Evolutionary conservation across 2,888 invertebrate species (phyloP).

Genomic region (Ophioninae sp.): DNA sequence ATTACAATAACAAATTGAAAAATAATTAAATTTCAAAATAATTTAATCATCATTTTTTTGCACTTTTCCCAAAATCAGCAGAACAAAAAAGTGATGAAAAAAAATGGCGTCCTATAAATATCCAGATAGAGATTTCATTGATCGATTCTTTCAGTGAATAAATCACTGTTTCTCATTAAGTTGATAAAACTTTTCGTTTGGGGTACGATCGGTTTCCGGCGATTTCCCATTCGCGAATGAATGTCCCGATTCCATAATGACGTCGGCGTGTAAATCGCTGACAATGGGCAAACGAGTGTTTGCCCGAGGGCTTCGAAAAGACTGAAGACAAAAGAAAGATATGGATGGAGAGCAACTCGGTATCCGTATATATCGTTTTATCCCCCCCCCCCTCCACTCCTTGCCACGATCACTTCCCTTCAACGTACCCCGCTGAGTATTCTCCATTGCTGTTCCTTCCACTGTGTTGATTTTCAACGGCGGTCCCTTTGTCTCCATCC

Average conservation of each 20-base stretch:
- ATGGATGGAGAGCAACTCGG: constrained; percentile 42
- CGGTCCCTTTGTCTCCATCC: constrained; percentile 61
- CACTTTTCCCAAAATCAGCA: no score
- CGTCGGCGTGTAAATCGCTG: constrained; percentile 70
- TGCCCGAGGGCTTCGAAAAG: constrained; percentile 62
- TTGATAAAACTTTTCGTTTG: constrained; percentile 13
- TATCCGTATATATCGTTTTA: constrained; percentile 14
- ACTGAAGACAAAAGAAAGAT: constrained; percentile 66
- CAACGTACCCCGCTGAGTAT: constrained; percentile 61
- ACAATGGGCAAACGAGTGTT: constrained; percentile 65
- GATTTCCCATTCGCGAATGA: constrained; percentile 48
- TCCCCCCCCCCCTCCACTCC: constrained; percentile 22
- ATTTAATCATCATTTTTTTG: no score
- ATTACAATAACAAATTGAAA: no score
- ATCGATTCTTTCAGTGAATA: constrained; percentile 40
- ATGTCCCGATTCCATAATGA: constrained; percentile 68
- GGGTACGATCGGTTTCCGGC: constrained; percentile 42
- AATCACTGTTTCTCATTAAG: constrained; percentile 3
- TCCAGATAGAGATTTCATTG: constrained; percentile 33
- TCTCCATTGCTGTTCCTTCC: constrained; percentile 58
- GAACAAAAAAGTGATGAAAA: no score
- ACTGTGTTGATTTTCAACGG: constrained; percentile 44
- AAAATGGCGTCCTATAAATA: no score
- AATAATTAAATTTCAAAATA: no score
- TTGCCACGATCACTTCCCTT: not conserved